Evolutionary conservation across 1,140 invertebrate genomes (phyloP).

Genomic region (Euura saliciscinereae): DNA sequence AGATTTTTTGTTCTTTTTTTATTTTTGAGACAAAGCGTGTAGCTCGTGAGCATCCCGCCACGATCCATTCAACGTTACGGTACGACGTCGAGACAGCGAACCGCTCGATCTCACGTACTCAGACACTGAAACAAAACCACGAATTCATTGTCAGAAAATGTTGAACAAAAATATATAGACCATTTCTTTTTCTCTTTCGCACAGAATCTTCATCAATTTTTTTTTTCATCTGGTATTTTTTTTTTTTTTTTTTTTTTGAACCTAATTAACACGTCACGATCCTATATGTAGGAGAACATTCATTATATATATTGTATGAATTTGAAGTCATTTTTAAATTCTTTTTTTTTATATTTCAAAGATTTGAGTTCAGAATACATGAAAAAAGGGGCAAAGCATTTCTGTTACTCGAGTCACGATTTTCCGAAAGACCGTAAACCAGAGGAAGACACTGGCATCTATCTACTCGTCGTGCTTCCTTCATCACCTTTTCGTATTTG

Average conservation of each 20-base stretch:
- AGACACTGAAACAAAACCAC: constrained; percentile 47
- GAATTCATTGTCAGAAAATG: neutral
- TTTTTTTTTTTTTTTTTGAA: constrained; percentile 3
- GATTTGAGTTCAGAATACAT: too few relatives aligned
- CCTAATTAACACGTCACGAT: too few relatives aligned
- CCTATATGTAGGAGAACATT: too few relatives aligned
- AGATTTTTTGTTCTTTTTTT: neutral
- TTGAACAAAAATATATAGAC: too few relatives aligned
- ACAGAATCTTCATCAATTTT: neutral
- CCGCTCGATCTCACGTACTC: constrained; percentile 53
- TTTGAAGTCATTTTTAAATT: neutral
- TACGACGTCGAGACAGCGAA: constrained; percentile 47
- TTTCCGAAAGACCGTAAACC: too few relatives aligned
- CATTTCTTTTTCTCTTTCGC: too few relatives aligned
- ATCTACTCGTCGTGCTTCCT: too few relatives aligned
- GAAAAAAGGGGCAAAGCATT: too few relatives aligned
- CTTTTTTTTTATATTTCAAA: neutral
- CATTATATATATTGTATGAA: too few relatives aligned
- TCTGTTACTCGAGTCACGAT: too few relatives aligned
- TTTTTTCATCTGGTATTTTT: neutral
- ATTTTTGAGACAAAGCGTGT: constrained; percentile 43
- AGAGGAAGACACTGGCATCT: too few relatives aligned
- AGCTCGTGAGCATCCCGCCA: constrained; percentile 60
- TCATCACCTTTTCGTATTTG: too few relatives aligned
- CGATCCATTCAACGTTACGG: constrained; percentile 52